Evolutionary conservation across 2,888 invertebrate genomes (phyloP), one percentile per base, ranked within the genome.

Genomic region (Smittia aterrima): DNA sequence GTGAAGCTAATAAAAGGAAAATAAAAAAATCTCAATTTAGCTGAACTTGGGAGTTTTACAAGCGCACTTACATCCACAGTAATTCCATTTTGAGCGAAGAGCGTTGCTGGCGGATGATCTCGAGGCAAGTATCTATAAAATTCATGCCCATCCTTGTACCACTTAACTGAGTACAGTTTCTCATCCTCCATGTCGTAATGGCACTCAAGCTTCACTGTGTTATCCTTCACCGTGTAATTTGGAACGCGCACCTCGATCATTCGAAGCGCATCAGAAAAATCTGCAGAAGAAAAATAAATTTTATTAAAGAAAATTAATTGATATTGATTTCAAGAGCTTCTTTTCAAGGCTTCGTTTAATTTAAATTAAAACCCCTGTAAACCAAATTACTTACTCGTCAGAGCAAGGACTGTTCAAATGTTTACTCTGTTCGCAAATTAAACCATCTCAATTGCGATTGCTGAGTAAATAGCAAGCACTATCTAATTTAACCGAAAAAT

Each of bases 91-190:
- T 92, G 84, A 54, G 87, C 85, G 81, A 94, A 93, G 78, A 90
- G 89, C 82, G 92, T 90, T 67, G 90, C 88, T 20, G 92, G 92
- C 76, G 94, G 93, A 79, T 86, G 86, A 82, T 94, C 93, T 74
- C 90, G 85, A 13, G 94, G 94, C 78, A 93, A 90, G 83, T 90
- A 93, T 78, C 94, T 87, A 85, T 92, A 94, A 85, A 94, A 93
- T 85, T 94, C 94, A 82, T 91, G 89, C 78, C 93, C 93, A 81
- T 93, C 93, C 83, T 93, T 94, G 85, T 94, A 94, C 94, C 94
- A 95, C 85, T 94, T 94, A 80, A 94, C 93, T 62, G 93, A 93
- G 83, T 94, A 94, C 66, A 94, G 86, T 72, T 88, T 88, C 81
- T 94, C 93, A 1, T 88, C 89, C 78, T 92, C 92, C 81, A 95